Conservation (phyloP, 2,797 vertebrate genomes). For the Labroides dimidiatus region DNA sequence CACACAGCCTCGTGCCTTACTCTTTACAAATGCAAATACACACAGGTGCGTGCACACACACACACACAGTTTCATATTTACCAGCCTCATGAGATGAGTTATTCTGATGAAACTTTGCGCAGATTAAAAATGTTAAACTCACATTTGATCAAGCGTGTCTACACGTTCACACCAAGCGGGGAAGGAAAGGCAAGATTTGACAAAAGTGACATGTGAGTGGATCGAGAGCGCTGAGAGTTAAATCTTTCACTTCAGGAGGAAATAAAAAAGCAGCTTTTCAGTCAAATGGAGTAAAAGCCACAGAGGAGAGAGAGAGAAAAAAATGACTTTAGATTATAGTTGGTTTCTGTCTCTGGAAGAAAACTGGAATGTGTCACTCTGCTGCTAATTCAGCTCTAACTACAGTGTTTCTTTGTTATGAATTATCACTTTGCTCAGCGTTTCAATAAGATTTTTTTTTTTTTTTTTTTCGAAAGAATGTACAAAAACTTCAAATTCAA, state of each 20-base stretch:
- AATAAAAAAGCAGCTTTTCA: slow-evolving; percentile 59
- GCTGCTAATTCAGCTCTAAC: slow-evolving; percentile 31
- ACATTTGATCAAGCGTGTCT: slow-evolving; percentile 80
- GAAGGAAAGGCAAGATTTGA: slow-evolving; percentile 72
- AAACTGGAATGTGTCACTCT: slow-evolving; percentile 21
- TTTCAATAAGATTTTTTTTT: slow-evolving; percentile 31
- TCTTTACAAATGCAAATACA: slow-evolving; percentile 51
- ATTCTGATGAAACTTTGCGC: slow-evolving; percentile 79
- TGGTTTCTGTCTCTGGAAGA: slow-evolving; percentile 48
- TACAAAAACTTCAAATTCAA: slow-evolving; percentile 30
- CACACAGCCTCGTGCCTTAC: slow-evolving; percentile 37
- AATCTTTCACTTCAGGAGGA: slow-evolving; percentile 70
- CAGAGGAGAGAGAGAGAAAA: slow-evolving; percentile 45
- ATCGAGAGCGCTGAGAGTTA: slow-evolving; percentile 72
- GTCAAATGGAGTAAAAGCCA: slow-evolving; percentile 68
- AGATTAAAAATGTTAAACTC: slow-evolving; percentile 81
- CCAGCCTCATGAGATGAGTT: slow-evolving; percentile 71
- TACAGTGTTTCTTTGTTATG: slow-evolving; percentile 38
- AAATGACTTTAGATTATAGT: slow-evolving; percentile 66
- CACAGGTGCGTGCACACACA: slow-evolving; percentile 21
- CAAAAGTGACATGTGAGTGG: slow-evolving; percentile 76
- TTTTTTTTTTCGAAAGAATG: no score
- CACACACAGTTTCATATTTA: slow-evolving; percentile 66
- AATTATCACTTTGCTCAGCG: slow-evolving; percentile 46
- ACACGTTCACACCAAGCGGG: slow-evolving; percentile 57